Evolutionary conservation across 1,140 invertebrate genomes (phyloP).

Genomic region (Hyphantria cunea): DNA sequence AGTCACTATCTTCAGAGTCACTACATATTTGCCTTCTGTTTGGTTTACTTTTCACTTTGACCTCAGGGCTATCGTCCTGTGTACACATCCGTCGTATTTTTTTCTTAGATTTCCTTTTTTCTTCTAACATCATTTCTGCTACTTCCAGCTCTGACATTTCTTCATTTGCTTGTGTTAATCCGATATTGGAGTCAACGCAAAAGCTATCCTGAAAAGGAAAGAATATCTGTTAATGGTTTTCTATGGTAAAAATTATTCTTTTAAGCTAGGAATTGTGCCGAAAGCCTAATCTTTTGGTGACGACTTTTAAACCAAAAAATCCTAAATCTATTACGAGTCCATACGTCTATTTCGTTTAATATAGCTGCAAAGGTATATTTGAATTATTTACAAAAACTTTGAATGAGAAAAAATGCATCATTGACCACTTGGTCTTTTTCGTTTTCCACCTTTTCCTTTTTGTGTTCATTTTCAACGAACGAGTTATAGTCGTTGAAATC

Average conservation of each 20-base stretch:
- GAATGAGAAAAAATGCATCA: no score
- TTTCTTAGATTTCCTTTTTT: constrained; percentile 54
- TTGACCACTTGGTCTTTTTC: no score
- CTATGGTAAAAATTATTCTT: no score
- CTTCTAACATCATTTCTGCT: constrained; percentile 69
- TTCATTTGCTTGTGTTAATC: constrained; percentile 70
- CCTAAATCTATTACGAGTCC: no score
- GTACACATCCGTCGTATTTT: constrained; percentile 29
- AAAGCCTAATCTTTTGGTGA: no score
- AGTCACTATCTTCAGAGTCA: constrained; percentile 64
- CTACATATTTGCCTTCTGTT: constrained; percentile 57
- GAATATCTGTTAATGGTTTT: background rate
- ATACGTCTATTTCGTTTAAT: no score
- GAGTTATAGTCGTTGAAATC: constrained; percentile 39
- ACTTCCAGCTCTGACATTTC: constrained; percentile 72
- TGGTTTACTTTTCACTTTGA: constrained; percentile 48
- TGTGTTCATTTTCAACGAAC: constrained; percentile 27
- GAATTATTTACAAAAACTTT: no score
- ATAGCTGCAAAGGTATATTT: no score
- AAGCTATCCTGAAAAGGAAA: constrained; percentile 71
- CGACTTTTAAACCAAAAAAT: no score
- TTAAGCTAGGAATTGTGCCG: no score
- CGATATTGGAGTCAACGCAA: constrained; percentile 71
- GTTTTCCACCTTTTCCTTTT: constrained; percentile 15
- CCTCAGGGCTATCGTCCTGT: constrained; percentile 50